Conservation (phyloP, 2,888 invertebrate species). For the Torymus auratus region DNA sequence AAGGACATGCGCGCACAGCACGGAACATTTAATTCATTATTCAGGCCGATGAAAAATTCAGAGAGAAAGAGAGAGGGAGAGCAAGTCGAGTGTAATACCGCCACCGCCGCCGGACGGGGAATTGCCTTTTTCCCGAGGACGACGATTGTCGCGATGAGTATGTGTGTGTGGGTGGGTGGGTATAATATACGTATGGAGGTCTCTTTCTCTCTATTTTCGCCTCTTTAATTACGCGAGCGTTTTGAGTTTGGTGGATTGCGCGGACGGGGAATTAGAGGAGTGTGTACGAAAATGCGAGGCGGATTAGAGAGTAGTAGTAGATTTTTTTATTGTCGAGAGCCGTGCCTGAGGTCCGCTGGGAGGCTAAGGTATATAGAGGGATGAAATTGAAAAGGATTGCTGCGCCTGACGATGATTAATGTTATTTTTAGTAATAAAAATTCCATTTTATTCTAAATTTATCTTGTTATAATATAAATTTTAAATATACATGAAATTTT, state of each 20-base stretch:
- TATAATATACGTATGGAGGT: not conserved
- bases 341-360: too few relatives aligned
- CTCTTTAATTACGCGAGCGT: constrained; percentile 53
- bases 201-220: constrained; percentile 31
- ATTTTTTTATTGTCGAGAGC: too few relatives aligned
- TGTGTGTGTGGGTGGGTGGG: too few relatives aligned
- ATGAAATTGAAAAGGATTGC: too few relatives aligned
- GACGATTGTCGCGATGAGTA: constrained; percentile 53
- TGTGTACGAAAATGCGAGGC: too few relatives aligned
- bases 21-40: constrained; percentile 76
- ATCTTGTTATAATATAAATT: too few relatives aligned
- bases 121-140: constrained; percentile 43
- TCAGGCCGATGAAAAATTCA: constrained; percentile 74
- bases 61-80: not conserved
- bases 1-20: constrained; percentile 75
- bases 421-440: too few relatives aligned
- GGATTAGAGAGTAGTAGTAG: too few relatives aligned
- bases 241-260: constrained; percentile 15
- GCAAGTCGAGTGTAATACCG: constrained; percentile 5
- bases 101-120: constrained; percentile 5
- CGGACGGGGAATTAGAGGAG: not conserved
- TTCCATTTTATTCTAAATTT: too few relatives aligned
- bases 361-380: too few relatives aligned
- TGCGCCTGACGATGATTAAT: too few relatives aligned
- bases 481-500: too few relatives aligned